A percentile compares a stretch with the other conserved stretches of the same genome.
phyloP scores from a whole-genome alignment of 2,797 vertebrate species.

The Poecilia gillii region DNA sequence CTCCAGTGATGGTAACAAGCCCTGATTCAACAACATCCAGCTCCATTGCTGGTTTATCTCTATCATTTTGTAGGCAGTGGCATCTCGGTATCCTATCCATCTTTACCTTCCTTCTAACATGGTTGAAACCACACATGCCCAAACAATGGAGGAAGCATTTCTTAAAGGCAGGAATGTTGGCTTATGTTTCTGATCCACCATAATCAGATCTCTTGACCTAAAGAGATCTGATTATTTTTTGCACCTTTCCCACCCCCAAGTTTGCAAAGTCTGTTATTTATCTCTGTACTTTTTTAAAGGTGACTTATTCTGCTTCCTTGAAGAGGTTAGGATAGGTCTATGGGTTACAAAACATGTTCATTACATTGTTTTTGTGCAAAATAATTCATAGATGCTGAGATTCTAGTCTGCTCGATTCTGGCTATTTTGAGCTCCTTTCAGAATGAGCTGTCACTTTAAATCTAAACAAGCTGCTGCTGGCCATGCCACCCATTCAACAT shows the following conservation, averaged over 20 bases:
- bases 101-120: conserved; percentile 5
- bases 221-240: not conserved
- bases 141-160: not conserved
- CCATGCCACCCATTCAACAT: no score
- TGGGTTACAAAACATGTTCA: no score
- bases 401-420: no score
- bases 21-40: conserved; percentile 58
- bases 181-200: not conserved
- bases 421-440: no score
- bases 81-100: not conserved
- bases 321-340: no score
- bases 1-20: conserved; percentile 54
- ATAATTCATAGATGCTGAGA: no score
- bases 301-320: no score
- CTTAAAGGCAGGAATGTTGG: not conserved
- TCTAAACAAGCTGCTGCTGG: no score
- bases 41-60: conserved; percentile 8
- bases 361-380: no score
- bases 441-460: no score
- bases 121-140: not conserved
- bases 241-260: not conserved
- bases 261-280: not conserved
- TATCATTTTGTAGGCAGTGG: conserved; percentile 18
- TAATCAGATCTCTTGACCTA: not conserved
- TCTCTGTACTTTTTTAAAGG: not conserved